These are phyloP conservation scores for Bettongia penicillata DNA, from an alignment of 2,113 vertebrate species.

Conservation along the genomic window DNA sequence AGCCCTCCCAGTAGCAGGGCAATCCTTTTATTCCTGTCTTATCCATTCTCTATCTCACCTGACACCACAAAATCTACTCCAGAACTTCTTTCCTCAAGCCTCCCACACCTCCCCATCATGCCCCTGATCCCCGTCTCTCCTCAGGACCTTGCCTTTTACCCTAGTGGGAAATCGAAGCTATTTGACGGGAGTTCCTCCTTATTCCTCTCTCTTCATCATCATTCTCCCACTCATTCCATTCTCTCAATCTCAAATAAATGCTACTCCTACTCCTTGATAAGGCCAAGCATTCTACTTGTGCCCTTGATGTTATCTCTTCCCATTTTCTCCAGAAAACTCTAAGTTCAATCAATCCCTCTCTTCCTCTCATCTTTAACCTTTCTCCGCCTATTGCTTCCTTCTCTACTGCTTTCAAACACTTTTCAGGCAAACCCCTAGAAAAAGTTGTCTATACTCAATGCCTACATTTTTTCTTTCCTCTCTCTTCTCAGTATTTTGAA, in stretches of 20 bases:
- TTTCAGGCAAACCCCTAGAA: background rate
- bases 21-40: background rate
- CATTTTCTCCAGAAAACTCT: background rate
- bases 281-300: background rate
- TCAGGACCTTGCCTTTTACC: background rate
- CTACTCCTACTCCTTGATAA: background rate
- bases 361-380: background rate
- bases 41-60: background rate
- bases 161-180: background rate
- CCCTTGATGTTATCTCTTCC: background rate
- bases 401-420: background rate
- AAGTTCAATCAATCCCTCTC: background rate
- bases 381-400: background rate
- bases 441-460: background rate
- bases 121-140: background rate
- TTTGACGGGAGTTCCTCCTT: background rate
- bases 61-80: background rate
- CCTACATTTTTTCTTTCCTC: background rate
- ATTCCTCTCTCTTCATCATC: background rate
- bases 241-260: background rate
- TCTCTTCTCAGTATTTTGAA: background rate
- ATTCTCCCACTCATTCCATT: background rate
- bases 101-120: background rate
- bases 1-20: background rate
- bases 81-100: background rate